phyloP scores from a whole-genome alignment of 2,888 invertebrate genomes.

The Taphrorychus bicolor region DNA sequence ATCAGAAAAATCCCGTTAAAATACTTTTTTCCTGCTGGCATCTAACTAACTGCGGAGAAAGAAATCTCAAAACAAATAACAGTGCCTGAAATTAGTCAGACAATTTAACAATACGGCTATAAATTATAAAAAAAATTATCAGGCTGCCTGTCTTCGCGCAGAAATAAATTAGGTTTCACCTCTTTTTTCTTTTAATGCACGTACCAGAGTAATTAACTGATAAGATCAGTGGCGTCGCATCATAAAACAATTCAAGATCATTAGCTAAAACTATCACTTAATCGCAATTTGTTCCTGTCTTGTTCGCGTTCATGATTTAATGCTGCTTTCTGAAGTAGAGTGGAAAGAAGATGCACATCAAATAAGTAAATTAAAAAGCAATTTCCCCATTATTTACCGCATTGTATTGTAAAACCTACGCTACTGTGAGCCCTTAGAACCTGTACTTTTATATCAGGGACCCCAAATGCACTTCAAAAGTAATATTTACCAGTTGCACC shows the following conservation, averaged over 20 bases:
- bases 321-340: not conserved
- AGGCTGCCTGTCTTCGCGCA: slow-evolving; percentile 31
- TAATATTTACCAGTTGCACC: slow-evolving; percentile 2
- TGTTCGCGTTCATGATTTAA: slow-evolving; percentile 1
- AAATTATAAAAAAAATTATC: slow-evolving; percentile 41
- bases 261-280: not conserved
- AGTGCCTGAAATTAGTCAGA: slow-evolving; percentile 22
- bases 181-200: slow-evolving; percentile 20
- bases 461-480: not conserved
- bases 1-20: not conserved
- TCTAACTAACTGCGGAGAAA: not conserved
- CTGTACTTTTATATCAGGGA: not conserved
- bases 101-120: slow-evolving; percentile 40
- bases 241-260: slow-evolving; percentile 5
- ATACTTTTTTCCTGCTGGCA: not conserved
- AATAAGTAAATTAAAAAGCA: no score
- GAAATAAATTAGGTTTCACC: slow-evolving; percentile 38
- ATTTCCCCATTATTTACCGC: no score
- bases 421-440: not conserved
- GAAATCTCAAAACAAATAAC: not conserved
- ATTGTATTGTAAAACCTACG: no score
- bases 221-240: slow-evolving; percentile 25
- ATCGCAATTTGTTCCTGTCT: not conserved
- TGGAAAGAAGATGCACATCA: no score
- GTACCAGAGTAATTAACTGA: slow-evolving; percentile 22